Evolutionary conservation across 2,797 vertebrate genomes (phyloP).

Genomic region (Betta splendens): DNA sequence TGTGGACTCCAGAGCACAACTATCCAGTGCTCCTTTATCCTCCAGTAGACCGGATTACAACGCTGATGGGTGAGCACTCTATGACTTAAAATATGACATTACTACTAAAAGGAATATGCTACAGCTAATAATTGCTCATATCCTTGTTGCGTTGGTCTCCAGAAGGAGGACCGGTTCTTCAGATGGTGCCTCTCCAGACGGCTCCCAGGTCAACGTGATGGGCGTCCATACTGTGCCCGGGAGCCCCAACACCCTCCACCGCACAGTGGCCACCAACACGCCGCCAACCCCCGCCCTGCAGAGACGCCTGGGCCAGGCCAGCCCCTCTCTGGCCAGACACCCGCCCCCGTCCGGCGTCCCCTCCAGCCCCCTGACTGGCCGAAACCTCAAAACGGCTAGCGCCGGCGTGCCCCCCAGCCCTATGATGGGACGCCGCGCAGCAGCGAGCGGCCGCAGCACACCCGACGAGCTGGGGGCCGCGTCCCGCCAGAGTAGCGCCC

Average conservation of each 20-base stretch:
- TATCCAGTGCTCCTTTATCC: constrained; percentile 72
- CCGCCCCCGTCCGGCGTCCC: constrained; percentile 38
- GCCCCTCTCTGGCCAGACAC: constrained; percentile 69
- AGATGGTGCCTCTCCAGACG: constrained; percentile 76
- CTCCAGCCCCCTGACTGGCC: constrained; percentile 75
- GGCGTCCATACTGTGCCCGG: constrained; percentile 83
- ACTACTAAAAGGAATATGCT: too few species aligned
- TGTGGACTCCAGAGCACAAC: constrained; percentile 55
- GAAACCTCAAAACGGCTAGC: constrained; percentile 53
- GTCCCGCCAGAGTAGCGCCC: constrained; percentile 86
- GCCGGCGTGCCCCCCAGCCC: constrained; percentile 80
- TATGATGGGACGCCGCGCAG: constrained; percentile 79
- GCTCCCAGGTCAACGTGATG: constrained; percentile 82
- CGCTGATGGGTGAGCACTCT: constrained; percentile 84
- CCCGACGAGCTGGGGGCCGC: constrained; percentile 84
- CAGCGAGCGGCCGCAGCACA: constrained; percentile 81
- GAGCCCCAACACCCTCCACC: constrained; percentile 89
- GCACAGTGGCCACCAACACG: constrained; percentile 96
- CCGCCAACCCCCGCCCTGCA: constrained; percentile 91
- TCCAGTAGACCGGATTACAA: constrained; percentile 87
- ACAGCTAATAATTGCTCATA: neutral
- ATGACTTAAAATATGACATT: too few species aligned
- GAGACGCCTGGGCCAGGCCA: constrained; percentile 83
- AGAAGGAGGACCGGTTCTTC: constrained; percentile 80
- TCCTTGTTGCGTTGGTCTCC: constrained; percentile 15